Conservation (phyloP, 2,797 vertebrate genomes). For the Leptoclinus maculatus region DNA sequence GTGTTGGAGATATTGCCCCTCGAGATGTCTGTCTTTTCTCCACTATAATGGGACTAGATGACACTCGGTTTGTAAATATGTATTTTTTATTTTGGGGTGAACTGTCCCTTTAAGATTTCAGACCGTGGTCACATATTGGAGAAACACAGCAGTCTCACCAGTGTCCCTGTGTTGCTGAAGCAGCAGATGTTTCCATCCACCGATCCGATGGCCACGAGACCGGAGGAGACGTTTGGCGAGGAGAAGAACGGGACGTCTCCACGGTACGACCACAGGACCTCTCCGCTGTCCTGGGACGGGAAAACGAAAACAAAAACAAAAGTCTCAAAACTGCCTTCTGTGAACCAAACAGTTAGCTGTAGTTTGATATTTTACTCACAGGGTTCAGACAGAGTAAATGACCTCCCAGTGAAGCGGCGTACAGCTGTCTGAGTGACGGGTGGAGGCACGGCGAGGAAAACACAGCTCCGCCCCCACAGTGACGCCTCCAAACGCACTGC, state of each 20-base stretch:
- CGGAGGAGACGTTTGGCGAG: constrained; percentile 86
- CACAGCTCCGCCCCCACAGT: constrained; percentile 88
- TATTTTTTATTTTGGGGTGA: background rate
- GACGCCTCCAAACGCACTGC: constrained; percentile 88
- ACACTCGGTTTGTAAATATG: too few relatives aligned
- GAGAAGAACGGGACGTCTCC: constrained; percentile 92
- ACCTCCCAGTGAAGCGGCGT: constrained; percentile 91
- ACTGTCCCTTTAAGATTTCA: background rate
- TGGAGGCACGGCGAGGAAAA: constrained; percentile 93
- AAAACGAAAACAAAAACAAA: background rate
- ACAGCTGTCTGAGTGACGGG: constrained; percentile 83
- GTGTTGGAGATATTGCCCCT: too few relatives aligned
- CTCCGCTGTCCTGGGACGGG: constrained; percentile 84
- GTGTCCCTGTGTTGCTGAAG: constrained; percentile 86
- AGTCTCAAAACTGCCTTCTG: background rate
- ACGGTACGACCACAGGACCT: constrained; percentile 84
- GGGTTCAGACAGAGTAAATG: constrained; percentile 86
- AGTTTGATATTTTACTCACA: constrained; percentile 78
- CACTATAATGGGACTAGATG: too few relatives aligned
- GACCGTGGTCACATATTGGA: too few relatives aligned
- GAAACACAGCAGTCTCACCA: constrained; percentile 78
- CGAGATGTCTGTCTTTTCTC: too few relatives aligned
- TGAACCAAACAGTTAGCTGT: background rate
- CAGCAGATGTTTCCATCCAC: constrained; percentile 91
- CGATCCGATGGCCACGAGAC: constrained; percentile 87